Conservation (phyloP, 1,140 invertebrate genomes). For the Dreissena polymorpha region DNA sequence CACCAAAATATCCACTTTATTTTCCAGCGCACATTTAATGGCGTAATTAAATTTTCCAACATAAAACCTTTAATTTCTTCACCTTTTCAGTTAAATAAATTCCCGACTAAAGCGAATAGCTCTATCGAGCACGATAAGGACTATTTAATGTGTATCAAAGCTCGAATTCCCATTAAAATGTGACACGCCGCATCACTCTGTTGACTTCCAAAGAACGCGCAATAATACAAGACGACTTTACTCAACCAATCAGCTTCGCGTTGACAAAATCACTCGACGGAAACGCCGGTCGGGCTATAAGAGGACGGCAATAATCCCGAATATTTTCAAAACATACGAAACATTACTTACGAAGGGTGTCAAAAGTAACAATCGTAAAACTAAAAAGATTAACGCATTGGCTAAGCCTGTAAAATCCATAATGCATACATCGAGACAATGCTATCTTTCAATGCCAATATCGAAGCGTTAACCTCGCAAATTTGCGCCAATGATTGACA, state of each 20-base stretch:
- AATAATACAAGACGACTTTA: slow-evolving; percentile 6
- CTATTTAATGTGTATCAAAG: slow-evolving; percentile 31
- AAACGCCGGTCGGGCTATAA: slow-evolving; percentile 13
- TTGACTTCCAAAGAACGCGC: slow-evolving; percentile 1
- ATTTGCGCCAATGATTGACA: slow-evolving; percentile 48
- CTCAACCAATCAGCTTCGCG: slow-evolving; percentile 33
- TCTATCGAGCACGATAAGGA: slow-evolving; percentile 21
- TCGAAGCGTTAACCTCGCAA: background rate
- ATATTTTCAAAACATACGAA: slow-evolving; percentile 20
- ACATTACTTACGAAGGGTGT: slow-evolving; percentile 35
- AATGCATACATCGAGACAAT: slow-evolving; percentile 25
- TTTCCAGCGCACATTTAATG: background rate
- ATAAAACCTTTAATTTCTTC: background rate
- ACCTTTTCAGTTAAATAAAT: slow-evolving; percentile 1
- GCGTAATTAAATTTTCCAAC: background rate
- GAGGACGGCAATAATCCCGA: background rate
- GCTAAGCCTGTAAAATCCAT: slow-evolving; percentile 23
- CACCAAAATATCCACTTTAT: background rate
- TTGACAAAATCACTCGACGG: slow-evolving; percentile 9
- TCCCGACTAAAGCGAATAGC: background rate
- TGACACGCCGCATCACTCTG: slow-evolving; percentile 21
- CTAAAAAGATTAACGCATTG: background rate
- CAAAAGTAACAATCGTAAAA: slow-evolving; percentile 32
- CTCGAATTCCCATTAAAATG: slow-evolving; percentile 41
- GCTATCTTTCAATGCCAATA: slow-evolving; percentile 29